Conservation (phyloP, 23 tunicate genomes). For the Clavelina lepadiformis region DNA sequence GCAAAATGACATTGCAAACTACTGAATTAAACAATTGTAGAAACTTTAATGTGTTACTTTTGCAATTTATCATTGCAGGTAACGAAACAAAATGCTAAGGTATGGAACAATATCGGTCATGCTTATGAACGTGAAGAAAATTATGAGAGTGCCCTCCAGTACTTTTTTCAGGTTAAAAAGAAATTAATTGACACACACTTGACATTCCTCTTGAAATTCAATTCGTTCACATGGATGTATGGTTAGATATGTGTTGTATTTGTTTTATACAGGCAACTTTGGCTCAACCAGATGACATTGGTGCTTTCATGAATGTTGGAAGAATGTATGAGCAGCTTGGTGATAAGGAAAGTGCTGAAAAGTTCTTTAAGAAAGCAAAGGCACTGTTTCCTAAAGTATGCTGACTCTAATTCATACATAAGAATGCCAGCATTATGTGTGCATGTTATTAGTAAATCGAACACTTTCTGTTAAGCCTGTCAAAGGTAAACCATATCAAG, state of each 20-base stretch:
- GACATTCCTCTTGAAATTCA: too few species aligned
- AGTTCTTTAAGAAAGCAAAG: constrained; percentile 44
- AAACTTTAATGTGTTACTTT: too few species aligned
- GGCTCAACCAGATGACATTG: constrained; percentile 82
- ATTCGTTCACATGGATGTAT: too few species aligned
- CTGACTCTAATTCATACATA: neutral
- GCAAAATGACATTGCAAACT: too few species aligned
- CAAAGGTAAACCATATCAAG: constrained; percentile 21
- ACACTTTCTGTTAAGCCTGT: constrained; percentile 36
- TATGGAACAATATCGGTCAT: constrained; percentile 93
- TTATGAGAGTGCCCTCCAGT: constrained; percentile 21
- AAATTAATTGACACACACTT: too few species aligned
- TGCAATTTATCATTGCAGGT: constrained; percentile 17
- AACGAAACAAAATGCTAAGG: constrained; percentile 60
- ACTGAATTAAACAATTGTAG: too few species aligned
- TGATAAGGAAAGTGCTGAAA: constrained; percentile 39
- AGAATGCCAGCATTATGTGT: neutral
- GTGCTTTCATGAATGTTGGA: constrained; percentile 63
- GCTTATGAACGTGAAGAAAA: constrained; percentile 30
- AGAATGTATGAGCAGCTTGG: constrained; percentile 28
- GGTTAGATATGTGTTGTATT: too few species aligned
- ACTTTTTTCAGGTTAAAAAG: constrained; percentile 34
- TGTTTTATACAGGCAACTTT: constrained; percentile 52
- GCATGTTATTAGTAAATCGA: neutral
- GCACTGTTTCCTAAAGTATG: constrained; percentile 44